Evolutionary conservation across 2,888 invertebrate genomes (phyloP).

Genomic region (Orthonevra nobilis): DNA sequence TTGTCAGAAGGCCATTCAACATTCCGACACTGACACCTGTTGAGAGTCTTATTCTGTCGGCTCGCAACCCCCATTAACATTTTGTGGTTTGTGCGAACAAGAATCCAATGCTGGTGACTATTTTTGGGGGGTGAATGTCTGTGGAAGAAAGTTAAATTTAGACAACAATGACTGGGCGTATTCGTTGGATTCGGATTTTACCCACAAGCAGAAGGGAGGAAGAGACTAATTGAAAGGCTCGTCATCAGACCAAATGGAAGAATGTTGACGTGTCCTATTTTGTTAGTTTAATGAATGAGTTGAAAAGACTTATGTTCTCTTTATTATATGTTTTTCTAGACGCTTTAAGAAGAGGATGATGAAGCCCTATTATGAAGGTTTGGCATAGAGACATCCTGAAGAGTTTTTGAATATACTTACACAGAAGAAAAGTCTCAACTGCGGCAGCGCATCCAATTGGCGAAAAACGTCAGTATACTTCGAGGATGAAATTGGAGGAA

Average conservation of each 20-base stretch:
- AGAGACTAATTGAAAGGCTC: not conserved
- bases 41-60: not conserved
- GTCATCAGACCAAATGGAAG: too few relatives aligned
- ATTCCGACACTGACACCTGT: slow-evolving; percentile 2
- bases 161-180: not conserved
- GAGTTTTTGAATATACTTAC: too few relatives aligned
- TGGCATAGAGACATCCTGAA: too few relatives aligned
- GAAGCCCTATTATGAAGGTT: too few relatives aligned
- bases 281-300: too few relatives aligned
- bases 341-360: too few relatives aligned
- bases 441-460: too few relatives aligned
- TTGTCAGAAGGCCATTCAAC: not conserved
- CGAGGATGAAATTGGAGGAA: too few relatives aligned
- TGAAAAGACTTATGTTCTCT: too few relatives aligned
- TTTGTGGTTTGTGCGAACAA: not conserved
- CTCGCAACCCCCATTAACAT: not conserved
- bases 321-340: too few relatives aligned
- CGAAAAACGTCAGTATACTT: too few relatives aligned
- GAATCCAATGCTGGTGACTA: slow-evolving; percentile 1
- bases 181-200: not conserved
- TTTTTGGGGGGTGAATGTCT: slow-evolving; percentile 5
- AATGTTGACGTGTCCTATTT: not conserved
- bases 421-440: too few relatives aligned
- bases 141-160: slow-evolving; percentile 6
- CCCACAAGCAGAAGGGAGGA: not conserved